Base-by-base conservation (phyloP, 2,888 invertebrate genomes). In the Nymphalis polychloros region DNA sequence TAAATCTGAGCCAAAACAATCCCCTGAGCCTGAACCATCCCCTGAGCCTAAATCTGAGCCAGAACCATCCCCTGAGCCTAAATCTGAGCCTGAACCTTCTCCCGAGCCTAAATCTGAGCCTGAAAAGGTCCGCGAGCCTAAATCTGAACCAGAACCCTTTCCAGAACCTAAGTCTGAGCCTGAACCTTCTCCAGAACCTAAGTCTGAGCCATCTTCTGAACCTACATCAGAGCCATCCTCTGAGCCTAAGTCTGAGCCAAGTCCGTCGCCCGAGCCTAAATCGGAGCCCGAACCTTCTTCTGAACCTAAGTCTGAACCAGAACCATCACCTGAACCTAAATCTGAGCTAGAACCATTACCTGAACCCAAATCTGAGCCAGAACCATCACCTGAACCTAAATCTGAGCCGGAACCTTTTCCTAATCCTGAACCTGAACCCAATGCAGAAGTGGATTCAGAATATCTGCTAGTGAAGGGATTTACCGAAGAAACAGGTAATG, bases 381-480 rank as follows among this genome's bases (percentile, higher is more conserved):
- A 83, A 84, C 87, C 86, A 23, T 86, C 79, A 81, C 75, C 81
- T 86, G 87, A 87, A 68, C 82, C 88, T 0, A 83, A 84, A 77
- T 80, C 89, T 8, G 77, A 78, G 66, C 79, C 84, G 0, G 79
- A 90, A 75, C 81, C 82, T 31, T 41, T 35, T 17, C 63, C 63
- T 4, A 86, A 88, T 75, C 80, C 87, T 20, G 80, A 86, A 74
- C 79, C 86, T 57, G 80, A 82, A 77, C 77, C 82, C 48, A 81
- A 81, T 75, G 83, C 92, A 0, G 91, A 93, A 76, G 87, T 87
- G 63, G 89, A 93, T 73, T 92, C 94, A 1, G 90, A 87, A 83
- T 87, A 81, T 80, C 89, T 92, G 83, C 87, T 91, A 84, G 92
- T 92, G 81, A 92, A 91, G 82, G 92, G 92, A 86, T 88, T 92